These are phyloP conservation scores for Colletes collaris DNA, from an alignment of 2,888 invertebrate species.

Conservation along the genomic window DNA sequence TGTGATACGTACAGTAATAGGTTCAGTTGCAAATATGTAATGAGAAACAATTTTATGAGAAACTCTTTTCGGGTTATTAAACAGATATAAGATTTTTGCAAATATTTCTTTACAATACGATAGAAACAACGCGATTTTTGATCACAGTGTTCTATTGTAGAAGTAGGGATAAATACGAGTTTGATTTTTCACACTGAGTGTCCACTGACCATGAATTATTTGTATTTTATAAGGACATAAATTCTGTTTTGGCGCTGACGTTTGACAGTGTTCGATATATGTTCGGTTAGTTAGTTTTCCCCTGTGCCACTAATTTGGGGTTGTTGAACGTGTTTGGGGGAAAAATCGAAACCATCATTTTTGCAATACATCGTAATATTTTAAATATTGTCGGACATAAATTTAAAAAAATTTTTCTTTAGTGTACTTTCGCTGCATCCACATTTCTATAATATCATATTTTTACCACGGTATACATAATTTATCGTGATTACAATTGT, in stretches of 20 bases:
- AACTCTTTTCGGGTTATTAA: too few species aligned
- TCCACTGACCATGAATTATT: constrained; percentile 58
- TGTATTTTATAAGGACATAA: constrained; percentile 58
- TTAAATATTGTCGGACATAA: not conserved
- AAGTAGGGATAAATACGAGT: constrained; percentile 22
- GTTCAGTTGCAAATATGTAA: too few species aligned
- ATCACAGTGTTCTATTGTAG: constrained; percentile 9
- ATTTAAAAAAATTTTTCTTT: too few species aligned
- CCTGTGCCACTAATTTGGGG: constrained; percentile 39
- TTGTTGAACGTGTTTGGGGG: constrained; percentile 5
- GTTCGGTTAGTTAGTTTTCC: constrained; percentile 50
- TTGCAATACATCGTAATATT: not conserved
- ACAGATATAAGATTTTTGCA: too few species aligned
- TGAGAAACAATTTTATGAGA: too few species aligned
- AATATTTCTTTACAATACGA: not conserved
- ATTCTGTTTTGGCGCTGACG: constrained; percentile 61
- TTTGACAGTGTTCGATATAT: constrained; percentile 57
- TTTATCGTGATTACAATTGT: not conserved
- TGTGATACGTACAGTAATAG: too few species aligned
- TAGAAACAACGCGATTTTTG: not conserved
- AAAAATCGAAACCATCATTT: constrained; percentile 34
- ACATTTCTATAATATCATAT: too few species aligned
- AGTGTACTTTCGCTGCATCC: too few species aligned
- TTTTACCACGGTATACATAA: too few species aligned
- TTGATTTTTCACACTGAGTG: constrained; percentile 24